Conservation (phyloP, 2,888 invertebrate genomes). For the Yponomeuta plumbellus region DNA sequence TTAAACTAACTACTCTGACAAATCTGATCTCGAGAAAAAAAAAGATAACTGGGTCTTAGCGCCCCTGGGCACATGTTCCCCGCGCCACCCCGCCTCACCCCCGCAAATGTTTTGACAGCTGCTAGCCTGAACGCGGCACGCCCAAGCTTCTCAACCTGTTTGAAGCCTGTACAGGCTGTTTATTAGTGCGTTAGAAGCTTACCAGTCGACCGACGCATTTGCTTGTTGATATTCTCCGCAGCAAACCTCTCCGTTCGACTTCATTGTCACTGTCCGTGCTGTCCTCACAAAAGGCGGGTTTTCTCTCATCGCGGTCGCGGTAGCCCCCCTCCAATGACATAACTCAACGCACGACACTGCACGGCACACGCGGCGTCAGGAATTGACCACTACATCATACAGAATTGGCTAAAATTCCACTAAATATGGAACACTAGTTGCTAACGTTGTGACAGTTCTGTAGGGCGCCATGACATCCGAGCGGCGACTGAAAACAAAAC, state of each 20-base stretch:
- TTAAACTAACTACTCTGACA: constrained; percentile 34
- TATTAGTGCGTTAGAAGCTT: constrained; percentile 46
- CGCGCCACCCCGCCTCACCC: constrained; percentile 26
- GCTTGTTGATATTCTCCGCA: constrained; percentile 88
- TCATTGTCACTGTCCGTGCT: constrained; percentile 89
- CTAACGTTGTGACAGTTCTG: constrained; percentile 65
- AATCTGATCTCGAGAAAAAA: constrained; percentile 43
- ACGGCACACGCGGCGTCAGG: constrained; percentile 52
- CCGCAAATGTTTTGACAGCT: constrained; percentile 35
- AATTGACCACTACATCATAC: constrained; percentile 70
- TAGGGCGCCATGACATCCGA: constrained; percentile 68
- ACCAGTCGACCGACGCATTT: constrained; percentile 89
- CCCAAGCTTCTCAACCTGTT: constrained; percentile 15
- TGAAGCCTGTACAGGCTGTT: neutral
- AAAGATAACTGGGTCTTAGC: constrained; percentile 27
- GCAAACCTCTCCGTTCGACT: constrained; percentile 85
- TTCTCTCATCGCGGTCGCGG: constrained; percentile 46
- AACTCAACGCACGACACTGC: constrained; percentile 56
- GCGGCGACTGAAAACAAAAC: constrained; percentile 70
- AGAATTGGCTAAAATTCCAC: constrained; percentile 55
- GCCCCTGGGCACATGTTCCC: constrained; percentile 50
- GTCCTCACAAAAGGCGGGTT: constrained; percentile 57
- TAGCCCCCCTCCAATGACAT: constrained; percentile 60
- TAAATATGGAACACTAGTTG: constrained; percentile 44
- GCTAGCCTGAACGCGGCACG: constrained; percentile 20